Evolutionary conservation across 2,888 invertebrate genomes (phyloP).

Genomic region (Nomada ferruginata): DNA sequence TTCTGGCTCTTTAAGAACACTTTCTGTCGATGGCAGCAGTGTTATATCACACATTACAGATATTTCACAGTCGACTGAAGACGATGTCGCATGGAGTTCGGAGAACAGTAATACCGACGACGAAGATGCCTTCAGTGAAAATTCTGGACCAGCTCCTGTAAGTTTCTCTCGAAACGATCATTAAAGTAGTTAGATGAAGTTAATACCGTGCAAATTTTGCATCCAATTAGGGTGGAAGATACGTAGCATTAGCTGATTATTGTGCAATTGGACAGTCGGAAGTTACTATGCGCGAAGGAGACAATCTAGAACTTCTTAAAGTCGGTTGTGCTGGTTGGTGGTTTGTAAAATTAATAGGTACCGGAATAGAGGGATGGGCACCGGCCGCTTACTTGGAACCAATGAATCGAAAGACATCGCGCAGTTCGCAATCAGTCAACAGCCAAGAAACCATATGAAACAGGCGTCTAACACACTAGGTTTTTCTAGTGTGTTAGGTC

Average conservation of each 20-base stretch:
- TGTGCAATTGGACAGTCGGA: conserved; percentile 95
- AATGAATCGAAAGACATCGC: conserved; percentile 90
- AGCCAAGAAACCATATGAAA: conserved; percentile 84
- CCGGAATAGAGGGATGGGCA: conserved; percentile 95
- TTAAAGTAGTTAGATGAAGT: conserved; percentile 16
- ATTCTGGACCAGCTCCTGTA: conserved; percentile 85
- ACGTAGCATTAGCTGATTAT: conserved; percentile 96
- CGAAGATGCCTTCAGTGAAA: conserved; percentile 89
- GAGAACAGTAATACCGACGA: conserved; percentile 96
- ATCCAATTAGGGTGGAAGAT: conserved; percentile 89
- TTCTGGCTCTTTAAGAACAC: conserved; percentile 82
- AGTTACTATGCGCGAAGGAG: conserved; percentile 95
- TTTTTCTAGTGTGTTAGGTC: conserved; percentile 77
- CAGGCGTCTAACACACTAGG: conserved; percentile 83
- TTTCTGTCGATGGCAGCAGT: conserved; percentile 82
- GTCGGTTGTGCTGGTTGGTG: conserved; percentile 98
- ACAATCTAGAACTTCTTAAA: conserved; percentile 94
- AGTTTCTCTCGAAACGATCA: conserved; percentile 71
- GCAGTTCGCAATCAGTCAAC: conserved; percentile 87
- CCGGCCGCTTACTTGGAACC: conserved; percentile 96
- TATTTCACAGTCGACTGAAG: conserved; percentile 85
- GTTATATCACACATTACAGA: conserved; percentile 81
- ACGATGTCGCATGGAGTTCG: conserved; percentile 94
- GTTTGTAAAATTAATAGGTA: conserved; percentile 94
- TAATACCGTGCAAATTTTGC: conserved; percentile 41